These are phyloP conservation scores for Neocrepidodera transversa DNA, from an alignment of 2,888 invertebrate genomes.

Conservation along the genomic window DNA sequence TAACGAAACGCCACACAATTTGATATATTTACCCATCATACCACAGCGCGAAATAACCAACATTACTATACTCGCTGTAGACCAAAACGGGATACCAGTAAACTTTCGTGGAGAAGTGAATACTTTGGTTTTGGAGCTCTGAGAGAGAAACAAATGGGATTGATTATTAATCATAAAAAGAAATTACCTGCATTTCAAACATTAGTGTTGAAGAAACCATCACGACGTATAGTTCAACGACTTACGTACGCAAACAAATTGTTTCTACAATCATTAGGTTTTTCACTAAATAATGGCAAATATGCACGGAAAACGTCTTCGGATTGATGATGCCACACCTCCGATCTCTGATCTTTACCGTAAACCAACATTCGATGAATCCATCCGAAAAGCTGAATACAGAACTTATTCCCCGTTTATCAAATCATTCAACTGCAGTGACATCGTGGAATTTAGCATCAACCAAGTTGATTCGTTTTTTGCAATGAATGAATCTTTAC, in stretches of 20 bases:
- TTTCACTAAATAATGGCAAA: too few species aligned
- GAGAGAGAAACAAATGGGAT: slow-evolving; percentile 1
- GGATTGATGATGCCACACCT: too few species aligned
- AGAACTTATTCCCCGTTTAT: slow-evolving; percentile 33
- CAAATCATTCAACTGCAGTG: slow-evolving; percentile 41
- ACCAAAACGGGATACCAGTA: slow-evolving; percentile 39
- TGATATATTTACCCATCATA: slow-evolving; percentile 50
- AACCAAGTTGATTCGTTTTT: too few species aligned
- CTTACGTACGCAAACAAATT: too few species aligned
- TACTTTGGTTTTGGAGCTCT: slow-evolving; percentile 42
- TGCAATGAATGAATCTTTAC: too few species aligned
- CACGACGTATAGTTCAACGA: too few species aligned
- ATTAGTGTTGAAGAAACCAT: not conserved
- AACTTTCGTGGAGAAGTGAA: slow-evolving; percentile 45
- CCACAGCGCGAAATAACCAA: slow-evolving; percentile 37
- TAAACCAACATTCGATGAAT: too few species aligned
- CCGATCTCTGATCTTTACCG: too few species aligned
- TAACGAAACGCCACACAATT: slow-evolving; percentile 42
- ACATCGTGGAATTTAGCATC: too few species aligned
- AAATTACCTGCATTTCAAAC: not conserved
- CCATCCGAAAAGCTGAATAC: too few species aligned
- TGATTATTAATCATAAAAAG: slow-evolving; percentile 3
- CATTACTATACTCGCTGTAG: slow-evolving; percentile 44
- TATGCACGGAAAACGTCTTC: too few species aligned
- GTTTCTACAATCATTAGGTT: too few species aligned